Percentiles rank a stretch among this genome's conserved stretches.
phyloP scores from a whole-genome alignment of 2,797 vertebrate genomes.

The Chlorospingus semifuscus region DNA sequence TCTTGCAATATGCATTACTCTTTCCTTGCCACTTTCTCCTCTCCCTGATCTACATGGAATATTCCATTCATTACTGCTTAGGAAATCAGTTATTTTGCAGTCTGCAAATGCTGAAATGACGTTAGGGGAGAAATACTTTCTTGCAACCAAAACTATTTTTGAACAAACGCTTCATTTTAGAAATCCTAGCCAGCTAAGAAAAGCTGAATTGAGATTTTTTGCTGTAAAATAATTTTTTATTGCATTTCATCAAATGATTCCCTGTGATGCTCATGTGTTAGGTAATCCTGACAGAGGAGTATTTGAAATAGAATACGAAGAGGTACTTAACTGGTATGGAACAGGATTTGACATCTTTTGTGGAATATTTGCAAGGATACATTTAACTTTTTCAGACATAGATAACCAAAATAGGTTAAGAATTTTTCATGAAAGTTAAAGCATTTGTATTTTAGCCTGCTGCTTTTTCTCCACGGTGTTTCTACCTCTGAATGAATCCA shows the following conservation, averaged over 20 bases:
- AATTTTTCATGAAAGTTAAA: constrained; percentile 58
- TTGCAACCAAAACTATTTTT: constrained; percentile 60
- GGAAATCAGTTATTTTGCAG: constrained; percentile 77
- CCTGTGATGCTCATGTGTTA: constrained; percentile 67
- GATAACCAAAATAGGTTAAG: constrained; percentile 51
- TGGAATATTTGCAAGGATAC: constrained; percentile 58
- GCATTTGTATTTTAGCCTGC: constrained; percentile 27
- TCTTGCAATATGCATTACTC: constrained; percentile 63
- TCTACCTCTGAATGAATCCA: constrained; percentile 68
- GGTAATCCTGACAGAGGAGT: constrained; percentile 68
- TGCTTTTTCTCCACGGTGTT: constrained; percentile 34
- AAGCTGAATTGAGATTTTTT: constrained; percentile 63
- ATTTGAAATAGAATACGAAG: constrained; percentile 70
- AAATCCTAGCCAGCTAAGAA: constrained; percentile 40
- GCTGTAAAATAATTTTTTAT: constrained; percentile 63
- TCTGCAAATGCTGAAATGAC: constrained; percentile 75
- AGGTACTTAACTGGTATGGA: constrained; percentile 68
- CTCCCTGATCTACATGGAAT: constrained; percentile 77
- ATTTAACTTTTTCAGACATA: constrained; percentile 60
- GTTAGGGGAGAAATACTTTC: constrained; percentile 67
- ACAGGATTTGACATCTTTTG: constrained; percentile 61
- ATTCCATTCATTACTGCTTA: constrained; percentile 78
- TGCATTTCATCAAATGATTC: constrained; percentile 76
- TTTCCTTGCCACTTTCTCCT: constrained; percentile 54
- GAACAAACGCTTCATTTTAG: constrained; percentile 40